Evolutionary conservation across 2,113 vertebrate species (phyloP), one percentile per base, ranked within the genome.

Genomic region (Pleuronectes platessa): DNA sequence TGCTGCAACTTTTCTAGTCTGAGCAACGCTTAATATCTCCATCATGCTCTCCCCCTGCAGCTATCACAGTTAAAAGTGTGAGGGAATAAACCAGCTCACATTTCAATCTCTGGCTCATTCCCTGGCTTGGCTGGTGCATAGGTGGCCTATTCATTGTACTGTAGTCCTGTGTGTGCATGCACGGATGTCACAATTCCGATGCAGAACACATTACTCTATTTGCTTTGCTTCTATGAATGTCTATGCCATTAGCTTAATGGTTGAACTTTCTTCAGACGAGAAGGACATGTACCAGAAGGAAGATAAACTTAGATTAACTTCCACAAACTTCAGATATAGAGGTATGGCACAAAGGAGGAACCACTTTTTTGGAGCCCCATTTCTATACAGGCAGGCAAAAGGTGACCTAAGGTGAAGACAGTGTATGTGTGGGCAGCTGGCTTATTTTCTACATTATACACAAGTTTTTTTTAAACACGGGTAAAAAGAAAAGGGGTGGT

Each of bases 61-160:
- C 89, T 67, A 81, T 74, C 60, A 23, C 63, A 72, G 73, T 84
- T 42, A 79, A 51, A 73, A 47, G 76, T 71, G 80, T 68, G 77
- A 81, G 74, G 81, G 80, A 70, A 79, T 74, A 85, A 82, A 74
- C 67, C 74, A 37, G 85, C 83, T 93, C 91, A 82, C 63, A 87
- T 93, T 93, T 92, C 92, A 89, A 84, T 80, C 76, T 72, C 75
- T 23, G 76, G 76, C 86, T 87, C 73, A 68, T 54, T 86, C 70
- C 61, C 68, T 64, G 60, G 61, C 54, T 88, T 86, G 76, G 74
- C 70, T 65, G 47, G 66, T 81, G 73, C 61, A 88, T 68, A 86
- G 83, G 83, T 86, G 81, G 83, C 65, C 85, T 86, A 68, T 82
- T 90, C 78, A 78, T 42, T 68, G 61, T 56, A 61, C 58, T 61